A percentile compares a stretch with the other conserved stretches of the same genome.
These are phyloP conservation scores for Chaenodraco wilsoni DNA, from an alignment of 2,797 vertebrate genomes.

Conservation along the genomic window DNA sequence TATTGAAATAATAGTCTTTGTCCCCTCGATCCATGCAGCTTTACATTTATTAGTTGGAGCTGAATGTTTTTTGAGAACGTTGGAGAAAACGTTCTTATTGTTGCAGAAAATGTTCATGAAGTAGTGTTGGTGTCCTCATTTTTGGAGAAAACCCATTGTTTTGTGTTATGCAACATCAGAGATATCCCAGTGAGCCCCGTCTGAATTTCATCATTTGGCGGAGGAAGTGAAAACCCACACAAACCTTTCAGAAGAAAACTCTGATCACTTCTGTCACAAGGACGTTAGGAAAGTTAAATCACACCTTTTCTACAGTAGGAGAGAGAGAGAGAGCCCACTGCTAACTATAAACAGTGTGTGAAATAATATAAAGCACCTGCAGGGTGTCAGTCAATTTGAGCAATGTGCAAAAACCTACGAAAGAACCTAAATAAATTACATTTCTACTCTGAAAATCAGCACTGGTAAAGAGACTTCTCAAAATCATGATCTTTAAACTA, in stretches of 20 bases:
- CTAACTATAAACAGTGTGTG: not conserved
- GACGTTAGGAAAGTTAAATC: not conserved
- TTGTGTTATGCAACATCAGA: not conserved
- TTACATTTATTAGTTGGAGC: not conserved
- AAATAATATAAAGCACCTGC: not conserved
- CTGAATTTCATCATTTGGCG: too few relatives aligned
- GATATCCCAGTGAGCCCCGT: constrained; percentile 2
- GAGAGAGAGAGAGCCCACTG: not conserved
- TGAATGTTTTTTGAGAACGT: not conserved
- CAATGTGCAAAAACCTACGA: not conserved
- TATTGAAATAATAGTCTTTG: not conserved
- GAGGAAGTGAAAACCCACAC: constrained; percentile 1
- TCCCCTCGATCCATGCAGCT: not conserved
- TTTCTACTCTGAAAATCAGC: not conserved
- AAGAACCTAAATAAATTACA: not conserved
- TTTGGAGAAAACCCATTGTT: not conserved
- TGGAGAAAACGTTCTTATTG: not conserved
- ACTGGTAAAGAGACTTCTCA: not conserved
- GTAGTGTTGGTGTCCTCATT: not conserved
- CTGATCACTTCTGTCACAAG: not conserved
- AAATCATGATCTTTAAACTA: not conserved
- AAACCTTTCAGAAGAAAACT: not conserved
- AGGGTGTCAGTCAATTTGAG: not conserved
- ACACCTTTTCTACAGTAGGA: not conserved
- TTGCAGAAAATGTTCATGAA: not conserved